A percentile compares a stretch with the other conserved stretches of the same genome.
phyloP scores from a whole-genome alignment of 2,797 vertebrate genomes.

The Artibeus jamaicensis region DNA sequence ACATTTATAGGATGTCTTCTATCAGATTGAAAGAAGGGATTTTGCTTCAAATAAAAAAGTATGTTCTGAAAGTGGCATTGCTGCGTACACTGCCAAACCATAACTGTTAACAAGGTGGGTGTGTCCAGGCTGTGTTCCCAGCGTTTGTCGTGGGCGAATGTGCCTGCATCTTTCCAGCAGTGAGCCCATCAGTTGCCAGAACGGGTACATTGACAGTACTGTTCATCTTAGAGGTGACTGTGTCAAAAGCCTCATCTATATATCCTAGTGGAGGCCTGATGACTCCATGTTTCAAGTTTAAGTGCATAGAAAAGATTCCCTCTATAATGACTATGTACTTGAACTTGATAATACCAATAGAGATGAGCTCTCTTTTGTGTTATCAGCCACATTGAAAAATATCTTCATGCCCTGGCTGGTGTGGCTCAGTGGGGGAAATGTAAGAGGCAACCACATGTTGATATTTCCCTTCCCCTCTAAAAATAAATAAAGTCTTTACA shows the following conservation, averaged over 20 bases:
- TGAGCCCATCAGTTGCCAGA: background rate
- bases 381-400: background rate
- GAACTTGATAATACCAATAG: slow-evolving; percentile 63
- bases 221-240: background rate
- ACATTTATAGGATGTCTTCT: slow-evolving; percentile 62
- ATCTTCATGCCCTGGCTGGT: background rate
- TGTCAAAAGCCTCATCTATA: slow-evolving; percentile 25
- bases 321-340: slow-evolving; percentile 28
- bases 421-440: too few relatives aligned
- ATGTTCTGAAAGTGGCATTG: slow-evolving; percentile 60
- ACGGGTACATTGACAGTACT: background rate
- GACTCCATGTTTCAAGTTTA: slow-evolving; percentile 45
- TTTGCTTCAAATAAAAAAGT: slow-evolving; percentile 58
- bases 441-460: too few relatives aligned
- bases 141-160: background rate
- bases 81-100: background rate
- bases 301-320: slow-evolving; percentile 24
- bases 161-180: background rate
- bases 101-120: slow-evolving; percentile 29
- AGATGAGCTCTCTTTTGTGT: slow-evolving; percentile 7
- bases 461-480: too few relatives aligned
- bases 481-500: too few relatives aligned
- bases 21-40: slow-evolving; percentile 69
- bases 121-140: slow-evolving; percentile 9
- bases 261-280: background rate